Percentiles rank a stretch among this genome's conserved stretches.
These are phyloP conservation scores for Ichneumoninae sp. DNA, from an alignment of 2,888 invertebrate species.

Conservation along the genomic window DNA sequence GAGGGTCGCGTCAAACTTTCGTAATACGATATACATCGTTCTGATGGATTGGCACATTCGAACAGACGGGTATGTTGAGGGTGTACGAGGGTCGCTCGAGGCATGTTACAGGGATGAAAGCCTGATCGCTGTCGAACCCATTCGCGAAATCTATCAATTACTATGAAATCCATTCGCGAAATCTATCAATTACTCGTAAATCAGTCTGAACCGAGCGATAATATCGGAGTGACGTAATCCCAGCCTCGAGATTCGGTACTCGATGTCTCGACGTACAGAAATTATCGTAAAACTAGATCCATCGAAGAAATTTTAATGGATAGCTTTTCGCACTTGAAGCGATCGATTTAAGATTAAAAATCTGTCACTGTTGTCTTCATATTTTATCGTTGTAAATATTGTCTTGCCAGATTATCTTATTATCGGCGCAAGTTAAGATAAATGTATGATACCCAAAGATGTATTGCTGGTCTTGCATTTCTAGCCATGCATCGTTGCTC, in stretches of 20 bases:
- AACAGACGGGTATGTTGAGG: slow-evolving; percentile 29
- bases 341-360: too few species aligned
- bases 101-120: slow-evolving; percentile 12
- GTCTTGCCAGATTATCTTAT: neutral
- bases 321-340: neutral
- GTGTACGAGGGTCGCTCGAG: neutral
- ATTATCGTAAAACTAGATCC: neutral
- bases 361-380: too few species aligned
- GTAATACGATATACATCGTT: slow-evolving; percentile 50
- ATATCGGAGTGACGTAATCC: neutral
- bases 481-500: neutral
- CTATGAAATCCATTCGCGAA: slow-evolving; percentile 27
- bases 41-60: slow-evolving; percentile 53
- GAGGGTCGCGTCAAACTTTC: slow-evolving; percentile 59
- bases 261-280: neutral
- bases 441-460: neutral
- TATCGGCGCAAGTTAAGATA: neutral
- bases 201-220: neutral
- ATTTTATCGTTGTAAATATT: too few species aligned
- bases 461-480: neutral
- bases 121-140: slow-evolving; percentile 20
- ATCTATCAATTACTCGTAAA: slow-evolving; percentile 25
- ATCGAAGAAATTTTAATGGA: neutral
- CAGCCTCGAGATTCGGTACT: neutral
- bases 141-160: slow-evolving; percentile 5